These are phyloP conservation scores for Lepus timidus DNA, from an alignment of 2,113 vertebrate genomes.

Conservation along the genomic window DNA sequence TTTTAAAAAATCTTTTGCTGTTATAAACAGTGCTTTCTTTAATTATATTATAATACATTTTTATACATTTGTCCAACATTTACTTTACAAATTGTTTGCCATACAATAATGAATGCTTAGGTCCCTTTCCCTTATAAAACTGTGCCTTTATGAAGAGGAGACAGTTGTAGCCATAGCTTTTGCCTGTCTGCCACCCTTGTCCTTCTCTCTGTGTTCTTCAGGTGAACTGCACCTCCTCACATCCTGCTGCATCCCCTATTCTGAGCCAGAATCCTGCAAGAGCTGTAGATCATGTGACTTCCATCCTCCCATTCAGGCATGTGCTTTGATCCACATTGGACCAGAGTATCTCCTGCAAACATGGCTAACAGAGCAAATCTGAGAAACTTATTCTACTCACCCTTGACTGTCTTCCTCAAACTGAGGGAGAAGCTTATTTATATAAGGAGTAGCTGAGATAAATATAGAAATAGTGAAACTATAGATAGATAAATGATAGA, in stretches of 20 bases:
- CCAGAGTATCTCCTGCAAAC: not conserved
- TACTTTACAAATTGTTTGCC: constrained; percentile 48
- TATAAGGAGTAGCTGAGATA: constrained; percentile 27
- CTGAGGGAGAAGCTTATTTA: constrained; percentile 35
- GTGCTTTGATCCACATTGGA: constrained; percentile 35
- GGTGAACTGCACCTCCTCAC: not conserved
- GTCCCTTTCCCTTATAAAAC: constrained; percentile 17
- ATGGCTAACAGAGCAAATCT: constrained; percentile 26
- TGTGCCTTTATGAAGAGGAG: not conserved
- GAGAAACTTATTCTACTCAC: constrained; percentile 6
- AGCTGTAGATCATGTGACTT: not conserved
- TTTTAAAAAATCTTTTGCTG: not conserved
- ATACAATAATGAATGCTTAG: not conserved
- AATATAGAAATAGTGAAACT: not conserved
- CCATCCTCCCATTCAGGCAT: not conserved
- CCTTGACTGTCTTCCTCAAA: constrained; percentile 23
- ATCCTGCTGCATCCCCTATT: not conserved
- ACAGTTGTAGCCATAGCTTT: not conserved
- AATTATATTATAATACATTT: not conserved
- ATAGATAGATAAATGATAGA: not conserved
- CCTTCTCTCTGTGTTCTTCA: not conserved
- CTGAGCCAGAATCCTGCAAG: not conserved
- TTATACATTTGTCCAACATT: constrained; percentile 25
- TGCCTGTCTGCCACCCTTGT: not conserved
- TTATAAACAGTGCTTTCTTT: constrained; percentile 29